phyloP scores from a whole-genome alignment of 2,797 vertebrate genomes.

The Manis crassicaudata region DNA sequence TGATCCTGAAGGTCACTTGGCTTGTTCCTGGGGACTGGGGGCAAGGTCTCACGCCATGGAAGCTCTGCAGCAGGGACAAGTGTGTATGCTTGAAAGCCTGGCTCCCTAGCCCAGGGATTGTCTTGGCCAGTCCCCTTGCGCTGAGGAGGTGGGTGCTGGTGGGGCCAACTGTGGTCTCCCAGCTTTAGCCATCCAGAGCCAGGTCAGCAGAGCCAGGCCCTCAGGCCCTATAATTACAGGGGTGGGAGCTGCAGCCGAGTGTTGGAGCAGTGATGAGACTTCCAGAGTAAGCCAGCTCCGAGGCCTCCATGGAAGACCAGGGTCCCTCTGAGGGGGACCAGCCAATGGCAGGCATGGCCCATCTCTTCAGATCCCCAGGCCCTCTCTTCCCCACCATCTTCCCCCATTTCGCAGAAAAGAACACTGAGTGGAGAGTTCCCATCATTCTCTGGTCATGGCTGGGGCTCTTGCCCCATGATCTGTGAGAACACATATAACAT shows the following conservation, averaged over 20 bases:
- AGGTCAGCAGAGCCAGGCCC: slow-evolving; percentile 64
- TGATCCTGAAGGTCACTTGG: background rate
- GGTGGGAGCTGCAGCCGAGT: background rate
- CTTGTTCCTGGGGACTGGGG: background rate
- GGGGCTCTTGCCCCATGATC: background rate
- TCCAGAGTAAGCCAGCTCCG: background rate
- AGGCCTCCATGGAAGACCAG: background rate
- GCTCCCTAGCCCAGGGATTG: background rate
- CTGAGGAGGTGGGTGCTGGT: background rate
- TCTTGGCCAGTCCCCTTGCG: background rate
- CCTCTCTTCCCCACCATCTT: background rate
- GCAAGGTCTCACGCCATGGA: background rate
- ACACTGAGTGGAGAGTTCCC: background rate
- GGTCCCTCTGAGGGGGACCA: background rate
- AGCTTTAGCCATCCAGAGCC: slow-evolving; percentile 25
- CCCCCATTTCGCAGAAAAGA: slow-evolving; percentile 10
- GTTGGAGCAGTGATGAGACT: background rate
- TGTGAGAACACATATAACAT: background rate
- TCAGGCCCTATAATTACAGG: slow-evolving; percentile 68
- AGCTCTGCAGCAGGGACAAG: background rate
- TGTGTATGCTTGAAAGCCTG: background rate
- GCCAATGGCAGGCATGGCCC: background rate
- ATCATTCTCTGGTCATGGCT: background rate
- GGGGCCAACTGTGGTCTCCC: slow-evolving; percentile 43
- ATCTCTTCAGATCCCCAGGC: background rate